Evolutionary conservation across 2,113 vertebrate genomes (phyloP).

Genomic region (Pogona vitticeps): DNA sequence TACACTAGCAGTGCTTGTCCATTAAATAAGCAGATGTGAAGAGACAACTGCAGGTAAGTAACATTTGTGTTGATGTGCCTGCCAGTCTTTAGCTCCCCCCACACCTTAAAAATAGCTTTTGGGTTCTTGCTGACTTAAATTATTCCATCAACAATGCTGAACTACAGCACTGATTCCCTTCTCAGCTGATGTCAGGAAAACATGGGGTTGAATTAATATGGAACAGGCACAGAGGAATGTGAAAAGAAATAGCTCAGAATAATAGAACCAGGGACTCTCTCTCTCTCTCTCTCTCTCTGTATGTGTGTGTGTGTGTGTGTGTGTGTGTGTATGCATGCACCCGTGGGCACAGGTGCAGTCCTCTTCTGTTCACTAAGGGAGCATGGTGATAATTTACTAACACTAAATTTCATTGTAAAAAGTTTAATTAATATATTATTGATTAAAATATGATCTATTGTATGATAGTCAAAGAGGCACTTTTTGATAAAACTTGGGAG

Average conservation of each 20-base stretch:
- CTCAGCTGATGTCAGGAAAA: slow-evolving; percentile 10
- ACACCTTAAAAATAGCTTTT: neutral
- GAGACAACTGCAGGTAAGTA: no score
- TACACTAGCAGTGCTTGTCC: no score
- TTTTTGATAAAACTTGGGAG: neutral
- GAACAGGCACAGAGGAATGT: slow-evolving; percentile 4
- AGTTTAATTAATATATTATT: neutral
- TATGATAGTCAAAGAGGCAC: neutral
- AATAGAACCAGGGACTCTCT: neutral
- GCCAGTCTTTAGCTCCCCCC: neutral
- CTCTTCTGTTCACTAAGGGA: neutral
- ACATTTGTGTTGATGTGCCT: neutral
- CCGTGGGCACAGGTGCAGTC: no score
- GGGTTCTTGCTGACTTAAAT: neutral
- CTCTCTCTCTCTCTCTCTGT: no score
- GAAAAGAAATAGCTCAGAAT: neutral
- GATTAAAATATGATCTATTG: neutral
- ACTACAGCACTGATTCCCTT: neutral
- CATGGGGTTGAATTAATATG: slow-evolving; percentile 9
- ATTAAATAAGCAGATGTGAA: no score
- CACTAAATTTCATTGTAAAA: neutral
- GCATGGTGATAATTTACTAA: neutral
- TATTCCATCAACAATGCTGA: slow-evolving; percentile 10
- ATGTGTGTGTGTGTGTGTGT: no score
- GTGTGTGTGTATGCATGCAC: no score